These are phyloP conservation scores for Rhynchomys soricoides DNA, from an alignment of 2,113 vertebrate genomes.

Conservation along the genomic window DNA sequence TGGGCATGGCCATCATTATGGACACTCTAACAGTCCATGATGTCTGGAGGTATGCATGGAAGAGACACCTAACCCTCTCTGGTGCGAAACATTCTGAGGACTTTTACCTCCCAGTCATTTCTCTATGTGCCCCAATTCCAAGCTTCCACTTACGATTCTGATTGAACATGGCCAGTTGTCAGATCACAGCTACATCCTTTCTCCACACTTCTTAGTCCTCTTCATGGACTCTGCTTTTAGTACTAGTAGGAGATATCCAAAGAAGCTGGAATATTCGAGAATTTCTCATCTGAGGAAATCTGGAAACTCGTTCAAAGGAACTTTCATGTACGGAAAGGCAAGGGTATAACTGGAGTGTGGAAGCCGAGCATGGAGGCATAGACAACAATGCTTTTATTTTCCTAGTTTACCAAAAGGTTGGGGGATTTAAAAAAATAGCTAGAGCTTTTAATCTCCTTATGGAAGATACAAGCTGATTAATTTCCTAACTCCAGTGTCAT, in stretches of 20 bases:
- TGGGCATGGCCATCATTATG: background rate
- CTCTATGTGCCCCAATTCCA: background rate
- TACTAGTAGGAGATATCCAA: background rate
- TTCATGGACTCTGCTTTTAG: background rate
- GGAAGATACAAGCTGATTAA: background rate
- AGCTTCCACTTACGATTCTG: background rate
- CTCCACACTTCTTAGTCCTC: background rate
- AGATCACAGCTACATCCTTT: background rate
- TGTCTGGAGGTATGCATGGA: background rate
- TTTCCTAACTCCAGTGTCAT: background rate
- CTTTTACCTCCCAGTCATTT: background rate
- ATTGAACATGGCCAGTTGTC: background rate
- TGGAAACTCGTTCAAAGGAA: background rate
- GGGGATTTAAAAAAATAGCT: background rate
- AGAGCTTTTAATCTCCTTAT: background rate
- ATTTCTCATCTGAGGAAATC: constrained; percentile 1
- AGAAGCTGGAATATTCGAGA: background rate
- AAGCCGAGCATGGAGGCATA: background rate
- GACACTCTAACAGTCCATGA: background rate
- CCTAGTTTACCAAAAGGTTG: background rate
- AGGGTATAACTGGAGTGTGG: background rate
- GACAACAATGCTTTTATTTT: background rate
- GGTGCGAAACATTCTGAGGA: background rate
- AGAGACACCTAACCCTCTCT: background rate
- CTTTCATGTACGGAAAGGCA: background rate